Percentiles rank a stretch among this genome's conserved stretches.
Evolutionary conservation across 2,113 vertebrate species (phyloP).

Genomic region (Halcyon senegalensis): DNA sequence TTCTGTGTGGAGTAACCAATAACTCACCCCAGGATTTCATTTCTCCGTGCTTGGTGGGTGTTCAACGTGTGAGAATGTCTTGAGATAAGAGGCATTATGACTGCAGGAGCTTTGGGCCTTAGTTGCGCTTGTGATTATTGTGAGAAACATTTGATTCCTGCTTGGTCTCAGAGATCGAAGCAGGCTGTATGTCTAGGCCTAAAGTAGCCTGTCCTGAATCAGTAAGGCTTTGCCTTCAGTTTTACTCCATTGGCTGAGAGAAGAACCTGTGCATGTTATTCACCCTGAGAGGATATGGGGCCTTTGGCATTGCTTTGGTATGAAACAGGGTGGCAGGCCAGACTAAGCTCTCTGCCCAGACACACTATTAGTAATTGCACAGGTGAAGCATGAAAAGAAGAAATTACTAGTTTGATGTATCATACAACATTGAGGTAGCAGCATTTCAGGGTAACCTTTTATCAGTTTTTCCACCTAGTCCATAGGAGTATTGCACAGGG

Average conservation of each 20-base stretch:
- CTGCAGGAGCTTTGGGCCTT: background rate
- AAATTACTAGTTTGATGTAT: background rate
- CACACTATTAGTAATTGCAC: background rate
- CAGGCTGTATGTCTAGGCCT: background rate
- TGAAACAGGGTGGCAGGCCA: background rate
- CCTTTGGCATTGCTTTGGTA: background rate
- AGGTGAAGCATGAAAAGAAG: background rate
- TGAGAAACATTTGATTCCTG: background rate
- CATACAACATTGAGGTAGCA: background rate
- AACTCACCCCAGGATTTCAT: background rate
- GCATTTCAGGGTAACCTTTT: background rate
- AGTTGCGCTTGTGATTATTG: background rate
- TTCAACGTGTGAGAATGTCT: background rate
- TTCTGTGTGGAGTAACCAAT: background rate
- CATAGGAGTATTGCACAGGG: background rate
- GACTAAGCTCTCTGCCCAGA: background rate
- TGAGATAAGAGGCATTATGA: background rate
- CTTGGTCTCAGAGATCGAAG: background rate
- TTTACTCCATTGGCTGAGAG: background rate
- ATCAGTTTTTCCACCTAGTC: background rate
- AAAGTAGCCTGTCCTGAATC: background rate
- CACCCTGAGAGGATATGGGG: background rate
- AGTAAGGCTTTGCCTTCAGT: background rate
- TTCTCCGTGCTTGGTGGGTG: background rate
- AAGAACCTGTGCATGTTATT: background rate